Base-by-base conservation (phyloP, 2,888 invertebrate species). In the Chorisops tibialis region DNA sequence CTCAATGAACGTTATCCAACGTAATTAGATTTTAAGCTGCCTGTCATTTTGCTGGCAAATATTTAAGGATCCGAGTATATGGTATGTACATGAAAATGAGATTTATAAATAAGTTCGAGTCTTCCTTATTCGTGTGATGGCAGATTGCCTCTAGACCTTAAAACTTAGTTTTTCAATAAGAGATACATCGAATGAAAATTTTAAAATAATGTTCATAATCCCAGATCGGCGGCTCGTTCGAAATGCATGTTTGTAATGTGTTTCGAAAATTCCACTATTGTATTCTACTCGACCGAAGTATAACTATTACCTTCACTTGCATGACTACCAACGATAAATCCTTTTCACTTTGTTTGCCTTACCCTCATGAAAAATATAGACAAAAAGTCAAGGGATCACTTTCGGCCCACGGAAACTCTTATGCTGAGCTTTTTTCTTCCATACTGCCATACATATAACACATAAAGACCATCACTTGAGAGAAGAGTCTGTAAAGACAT, bases 21-120 rank as follows among this genome's bases (percentile, higher is more conserved):
- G 43, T 56, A 56, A 56, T 56, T 56, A 56, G 56, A 56, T 45
- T 56, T 56, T 56, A 56, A 56, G 43, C 56, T 45, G 43, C 56
- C 43, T 43, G 43, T 56, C 45, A 56, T 56, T 45, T 35, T 16
- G 12, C 45, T 43, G 43, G 56, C 43, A 56, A 56, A 37, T 30
- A 19, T 56, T 56, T 56, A 6, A 37, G 56, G 56, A 56, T 56
- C 43, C 30, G 7, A 30, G 30, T 30, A 9, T 30, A 30, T n/a
- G n/a, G n/a, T n/a, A n/a, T n/a, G n/a, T 30, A 30, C 30, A 30
- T 9, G 30, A 30, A 30, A 30, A 7, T 30, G 30, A 5, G 30
- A 9, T 9, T 30, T 30, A 30, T 9, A 9, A 30, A 30, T 5
- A 9, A 30, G 30, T 9, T 30, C 30, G 30, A 30, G 5, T 9